These are phyloP conservation scores for Eurypyga helias DNA, from an alignment of 2,113 vertebrate genomes.

Conservation along the genomic window DNA sequence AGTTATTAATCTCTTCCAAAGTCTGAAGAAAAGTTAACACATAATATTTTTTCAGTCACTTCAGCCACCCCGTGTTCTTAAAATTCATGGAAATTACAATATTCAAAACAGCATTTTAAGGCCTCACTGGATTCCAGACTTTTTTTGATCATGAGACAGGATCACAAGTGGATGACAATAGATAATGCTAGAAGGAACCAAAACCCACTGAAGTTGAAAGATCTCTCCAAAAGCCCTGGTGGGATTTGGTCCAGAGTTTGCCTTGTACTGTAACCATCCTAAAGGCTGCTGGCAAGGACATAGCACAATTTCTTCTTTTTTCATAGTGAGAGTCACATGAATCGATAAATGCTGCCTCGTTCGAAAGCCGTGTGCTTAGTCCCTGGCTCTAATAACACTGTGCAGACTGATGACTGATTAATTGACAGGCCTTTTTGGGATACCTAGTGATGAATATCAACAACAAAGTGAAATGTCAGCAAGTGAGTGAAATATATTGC, in stretches of 20 bases:
- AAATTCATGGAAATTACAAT: not conserved
- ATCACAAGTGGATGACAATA: not conserved
- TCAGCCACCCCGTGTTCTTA: not conserved
- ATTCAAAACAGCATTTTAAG: not conserved
- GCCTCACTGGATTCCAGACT: not conserved
- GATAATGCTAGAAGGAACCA: not conserved
- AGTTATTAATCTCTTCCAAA: not conserved
- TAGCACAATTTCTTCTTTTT: not conserved
- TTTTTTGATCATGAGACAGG: not conserved
- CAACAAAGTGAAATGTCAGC: constrained; percentile 22
- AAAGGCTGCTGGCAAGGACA: not conserved
- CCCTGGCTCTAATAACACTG: not conserved
- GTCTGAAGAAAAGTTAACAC: not conserved
- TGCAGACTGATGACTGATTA: not conserved
- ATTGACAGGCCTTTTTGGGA: not conserved
- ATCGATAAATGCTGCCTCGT: not conserved
- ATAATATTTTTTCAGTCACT: not conserved
- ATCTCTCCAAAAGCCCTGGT: not conserved
- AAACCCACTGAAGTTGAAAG: not conserved
- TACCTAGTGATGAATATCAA: not conserved
- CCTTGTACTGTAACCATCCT: not conserved
- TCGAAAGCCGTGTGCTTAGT: not conserved
- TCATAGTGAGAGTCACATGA: not conserved
- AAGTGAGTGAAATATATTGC: not conserved
- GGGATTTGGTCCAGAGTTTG: not conserved